Evolutionary conservation across 2,888 invertebrate species (phyloP), one percentile per base, ranked within the genome.

Genomic region (Coenonympha glycerion): DNA sequence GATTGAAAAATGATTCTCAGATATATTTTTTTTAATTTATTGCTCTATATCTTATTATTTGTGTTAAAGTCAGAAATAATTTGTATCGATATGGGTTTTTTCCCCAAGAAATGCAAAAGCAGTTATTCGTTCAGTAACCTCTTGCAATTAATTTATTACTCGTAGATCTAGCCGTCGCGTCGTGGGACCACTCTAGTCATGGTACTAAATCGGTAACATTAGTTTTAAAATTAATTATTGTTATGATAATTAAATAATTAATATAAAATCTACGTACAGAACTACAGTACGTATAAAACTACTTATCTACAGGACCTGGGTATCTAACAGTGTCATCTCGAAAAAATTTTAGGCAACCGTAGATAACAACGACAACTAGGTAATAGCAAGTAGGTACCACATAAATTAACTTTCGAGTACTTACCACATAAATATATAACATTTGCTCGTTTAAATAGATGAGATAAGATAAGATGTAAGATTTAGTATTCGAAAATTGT

Each of bases 81-180:
- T 19, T 30, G 13, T 41, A 11, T 28, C 3, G 8, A 26, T 15
- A 26, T 41, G 9, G 28, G 28, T 30, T 41, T 41, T 39, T 40
- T 39, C 15, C 15, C 41, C 18, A 18, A 41, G 41, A 26, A 28
- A 41, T 37, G 21, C 37, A 41, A 26, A 41, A 28, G 18, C 6
- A 19, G 30, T 41, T 30, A 41, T 41, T 11, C 41, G 30, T 30
- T 30, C 41, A 30, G 3, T 41, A 41, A 41, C 41, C 30, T 41
- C 11, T 41, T 30, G 28, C 19, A 26, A 19, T 30, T 41, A 41
- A 30, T 41, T 30, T 19, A 30, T 30, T 30, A n/a, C n/a, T n/a
- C n/a, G n/a, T n/a, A 30, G 41, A 41, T 18, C 41, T 41, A 30
- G 19, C 13, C 8, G 28, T 30, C 18, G 28, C 8, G 28, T 30